A percentile compares a stretch with the other conserved stretches of the same genome.
Conservation (phyloP, 2,888 invertebrate species). For the Drosophila infuscata region DNA sequence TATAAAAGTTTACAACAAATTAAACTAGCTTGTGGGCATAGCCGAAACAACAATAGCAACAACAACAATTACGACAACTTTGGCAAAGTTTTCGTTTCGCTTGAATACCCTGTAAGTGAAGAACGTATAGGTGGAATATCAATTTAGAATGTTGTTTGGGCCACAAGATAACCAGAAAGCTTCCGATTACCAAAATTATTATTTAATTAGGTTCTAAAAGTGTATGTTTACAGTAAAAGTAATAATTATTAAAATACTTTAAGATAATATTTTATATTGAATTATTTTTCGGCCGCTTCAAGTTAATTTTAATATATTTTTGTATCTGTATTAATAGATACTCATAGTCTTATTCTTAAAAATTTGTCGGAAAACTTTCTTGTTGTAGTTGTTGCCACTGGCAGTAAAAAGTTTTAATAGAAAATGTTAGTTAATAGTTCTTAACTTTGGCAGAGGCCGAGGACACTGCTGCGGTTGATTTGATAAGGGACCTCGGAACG, state of each 20-base stretch:
- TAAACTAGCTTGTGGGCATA: conserved; percentile 72
- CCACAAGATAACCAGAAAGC: background rate
- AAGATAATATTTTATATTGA: background rate
- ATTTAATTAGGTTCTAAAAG: background rate
- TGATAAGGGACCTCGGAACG: conserved; percentile 69
- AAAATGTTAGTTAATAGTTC: conserved; percentile 80
- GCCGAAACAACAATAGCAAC: conserved; percentile 31
- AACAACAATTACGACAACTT: conserved; percentile 20
- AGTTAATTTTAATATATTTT: background rate
- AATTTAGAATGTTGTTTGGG: background rate
- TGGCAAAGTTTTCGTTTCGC: conserved; percentile 33
- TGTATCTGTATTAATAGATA: background rate
- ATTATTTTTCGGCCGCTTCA: background rate
- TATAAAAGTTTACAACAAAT: conserved; percentile 75
- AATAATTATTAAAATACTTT: background rate
- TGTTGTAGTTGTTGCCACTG: conserved; percentile 37
- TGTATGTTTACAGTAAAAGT: background rate
- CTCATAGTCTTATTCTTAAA: background rate
- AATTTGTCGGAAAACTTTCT: background rate
- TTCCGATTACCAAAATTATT: background rate
- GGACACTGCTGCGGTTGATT: conserved; percentile 59
- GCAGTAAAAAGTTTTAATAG: conserved; percentile 74
- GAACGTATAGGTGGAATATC: no score
- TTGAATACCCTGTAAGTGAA: conserved; percentile 36
- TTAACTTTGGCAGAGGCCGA: conserved; percentile 44